Conservation (phyloP, 2,888 invertebrate species). For the Pecten maximus region DNA sequence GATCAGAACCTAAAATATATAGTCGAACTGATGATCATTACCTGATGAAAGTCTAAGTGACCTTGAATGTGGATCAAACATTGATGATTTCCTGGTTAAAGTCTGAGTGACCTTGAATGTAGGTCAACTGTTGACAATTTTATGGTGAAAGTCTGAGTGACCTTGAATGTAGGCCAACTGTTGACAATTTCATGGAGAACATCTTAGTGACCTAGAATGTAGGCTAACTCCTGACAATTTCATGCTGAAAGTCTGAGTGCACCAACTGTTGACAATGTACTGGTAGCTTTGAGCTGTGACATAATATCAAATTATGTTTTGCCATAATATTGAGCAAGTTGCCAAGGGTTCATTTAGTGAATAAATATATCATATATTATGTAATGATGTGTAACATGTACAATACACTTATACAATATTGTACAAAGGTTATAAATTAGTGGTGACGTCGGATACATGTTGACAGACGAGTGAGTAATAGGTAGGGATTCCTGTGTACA, state of each 20-base stretch:
- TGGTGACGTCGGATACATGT: background rate
- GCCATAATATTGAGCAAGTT: background rate
- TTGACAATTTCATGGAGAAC: background rate
- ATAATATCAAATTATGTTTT: background rate
- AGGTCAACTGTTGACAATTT: background rate
- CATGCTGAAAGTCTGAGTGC: background rate
- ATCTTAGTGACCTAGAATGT: background rate
- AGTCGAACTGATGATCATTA: no score
- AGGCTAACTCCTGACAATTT: background rate
- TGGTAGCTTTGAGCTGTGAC: background rate
- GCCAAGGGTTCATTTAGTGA: background rate
- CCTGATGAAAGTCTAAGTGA: no score
- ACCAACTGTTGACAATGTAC: background rate
- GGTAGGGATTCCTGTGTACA: background rate
- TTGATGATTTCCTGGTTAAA: background rate
- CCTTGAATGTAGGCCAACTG: background rate
- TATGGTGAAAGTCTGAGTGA: background rate
- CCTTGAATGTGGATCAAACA: background rate
- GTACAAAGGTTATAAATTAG: background rate
- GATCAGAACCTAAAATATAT: no score
- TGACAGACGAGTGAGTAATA: background rate
- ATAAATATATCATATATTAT: background rate
- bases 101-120: background rate
- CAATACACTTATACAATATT: no score
- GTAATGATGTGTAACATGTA: no score